phyloP scores from a whole-genome alignment of 2,113 vertebrate species.

The Atrichornis clamosus region DNA sequence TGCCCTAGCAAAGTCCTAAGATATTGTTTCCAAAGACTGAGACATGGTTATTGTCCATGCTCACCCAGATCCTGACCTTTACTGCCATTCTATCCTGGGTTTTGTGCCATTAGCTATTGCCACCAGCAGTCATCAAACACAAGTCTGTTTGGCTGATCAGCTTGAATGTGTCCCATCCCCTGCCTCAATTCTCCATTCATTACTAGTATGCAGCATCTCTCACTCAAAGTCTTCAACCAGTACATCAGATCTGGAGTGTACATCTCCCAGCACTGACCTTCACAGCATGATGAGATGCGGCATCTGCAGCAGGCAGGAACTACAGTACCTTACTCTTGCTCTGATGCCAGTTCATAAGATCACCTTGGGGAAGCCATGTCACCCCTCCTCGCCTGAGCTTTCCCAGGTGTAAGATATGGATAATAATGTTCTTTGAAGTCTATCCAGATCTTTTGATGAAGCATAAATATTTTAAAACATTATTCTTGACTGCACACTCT shows the following conservation, averaged over 20 bases:
- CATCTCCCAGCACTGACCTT: background rate
- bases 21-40: background rate
- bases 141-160: background rate
- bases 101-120: background rate
- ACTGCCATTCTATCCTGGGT: rapidly evolving
- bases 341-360: background rate
- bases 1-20: background rate
- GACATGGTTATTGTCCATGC: background rate
- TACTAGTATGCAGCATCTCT: background rate
- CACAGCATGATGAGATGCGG: background rate
- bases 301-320: background rate
- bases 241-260: background rate
- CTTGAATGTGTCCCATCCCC: background rate
- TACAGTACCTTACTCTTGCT: background rate
- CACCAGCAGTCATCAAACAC: background rate
- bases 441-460: background rate
- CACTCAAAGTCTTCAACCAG: background rate
- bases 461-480: slow-evolving; percentile 23
- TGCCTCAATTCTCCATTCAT: background rate
- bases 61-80: background rate
- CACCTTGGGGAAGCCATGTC: background rate
- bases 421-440: slow-evolving; percentile 15
- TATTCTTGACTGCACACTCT: background rate
- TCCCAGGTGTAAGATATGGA: background rate
- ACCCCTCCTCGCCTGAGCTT: background rate